These are phyloP conservation scores for Anarrhichthys ocellatus DNA, from an alignment of 2,113 vertebrate species.

Conservation along the genomic window DNA sequence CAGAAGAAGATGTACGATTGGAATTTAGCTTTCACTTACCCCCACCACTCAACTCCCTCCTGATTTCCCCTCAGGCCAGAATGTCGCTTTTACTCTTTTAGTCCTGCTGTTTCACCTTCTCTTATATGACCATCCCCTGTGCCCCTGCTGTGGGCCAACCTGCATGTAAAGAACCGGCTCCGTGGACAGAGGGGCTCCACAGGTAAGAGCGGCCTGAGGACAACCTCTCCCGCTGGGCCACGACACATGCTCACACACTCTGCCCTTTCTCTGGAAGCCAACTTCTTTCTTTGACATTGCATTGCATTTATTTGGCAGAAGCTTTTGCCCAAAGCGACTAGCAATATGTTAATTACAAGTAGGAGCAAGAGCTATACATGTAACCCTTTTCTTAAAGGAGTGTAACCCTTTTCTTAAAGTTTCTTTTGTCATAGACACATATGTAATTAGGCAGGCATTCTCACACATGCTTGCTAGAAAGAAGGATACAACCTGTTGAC, in stretches of 20 bases:
- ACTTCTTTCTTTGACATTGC: constrained; percentile 32
- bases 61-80: constrained; percentile 62
- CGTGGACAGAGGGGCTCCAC: constrained; percentile 50
- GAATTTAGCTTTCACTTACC: neutral
- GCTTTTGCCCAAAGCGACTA: neutral
- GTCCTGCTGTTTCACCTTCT: constrained; percentile 74
- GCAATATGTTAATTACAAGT: neutral
- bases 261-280: constrained; percentile 52
- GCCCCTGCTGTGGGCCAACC: constrained; percentile 61
- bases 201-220: constrained; percentile 75
- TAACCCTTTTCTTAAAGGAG: neutral
- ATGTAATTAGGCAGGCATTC: constrained; percentile 19
- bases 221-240: constrained; percentile 50
- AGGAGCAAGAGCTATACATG: neutral
- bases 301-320: constrained; percentile 8
- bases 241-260: constrained; percentile 51
- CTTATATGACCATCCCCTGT: constrained; percentile 59
- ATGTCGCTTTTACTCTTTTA: constrained; percentile 43
- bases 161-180: constrained; percentile 56
- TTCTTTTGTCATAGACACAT: constrained; percentile 24
- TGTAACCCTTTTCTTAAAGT: neutral
- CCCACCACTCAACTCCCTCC: constrained; percentile 12
- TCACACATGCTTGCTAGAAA: constrained; percentile 35
- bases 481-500: constrained; percentile 46
- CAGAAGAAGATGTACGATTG: neutral